phyloP scores from a whole-genome alignment of 2,888 invertebrate genomes.

The Heliconius ismenius region DNA sequence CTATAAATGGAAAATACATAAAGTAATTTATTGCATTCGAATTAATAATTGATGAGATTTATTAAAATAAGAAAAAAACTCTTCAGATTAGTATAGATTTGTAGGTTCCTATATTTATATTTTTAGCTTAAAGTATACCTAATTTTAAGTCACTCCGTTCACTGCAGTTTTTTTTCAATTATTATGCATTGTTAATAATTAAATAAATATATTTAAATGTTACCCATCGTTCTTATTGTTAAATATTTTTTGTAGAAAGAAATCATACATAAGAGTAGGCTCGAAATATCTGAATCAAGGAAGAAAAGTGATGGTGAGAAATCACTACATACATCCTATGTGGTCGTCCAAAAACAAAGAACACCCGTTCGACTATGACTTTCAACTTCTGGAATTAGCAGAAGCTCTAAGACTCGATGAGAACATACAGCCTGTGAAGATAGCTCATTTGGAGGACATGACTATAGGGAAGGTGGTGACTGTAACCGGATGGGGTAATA shows the following conservation, averaged over 20 bases:
- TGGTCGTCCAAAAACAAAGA: conserved; percentile 63
- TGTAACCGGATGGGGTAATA: conserved; percentile 77
- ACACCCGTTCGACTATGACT: conserved; percentile 74
- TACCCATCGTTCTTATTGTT: not conserved
- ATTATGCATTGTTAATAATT: too few species aligned
- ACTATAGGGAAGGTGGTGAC: conserved; percentile 68
- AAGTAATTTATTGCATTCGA: too few species aligned
- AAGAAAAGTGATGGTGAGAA: conserved; percentile 53
- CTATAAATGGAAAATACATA: too few species aligned
- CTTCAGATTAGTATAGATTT: too few species aligned
- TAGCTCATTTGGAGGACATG: conserved; percentile 73
- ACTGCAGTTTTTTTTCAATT: too few species aligned
- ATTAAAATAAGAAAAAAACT: too few species aligned
- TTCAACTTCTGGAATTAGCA: conserved; percentile 64
- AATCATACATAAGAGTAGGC: conserved; percentile 65
- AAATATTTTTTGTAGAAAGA: conserved; percentile 57
- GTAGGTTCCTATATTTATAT: too few species aligned
- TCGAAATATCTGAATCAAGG: conserved; percentile 69
- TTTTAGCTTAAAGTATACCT: too few species aligned
- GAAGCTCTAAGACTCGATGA: conserved; percentile 61
- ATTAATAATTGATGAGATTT: too few species aligned
- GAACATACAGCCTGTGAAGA: conserved; percentile 64
- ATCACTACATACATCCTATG: conserved; percentile 59
- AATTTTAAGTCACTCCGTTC: too few species aligned
- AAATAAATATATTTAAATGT: too few species aligned